A percentile compares a stretch with the other conserved stretches of the same genome.
Evolutionary conservation across 30 jellyfish, hydroid and myxozoan genomes (phyloP).

Genomic region (Sanderia malayensis): DNA sequence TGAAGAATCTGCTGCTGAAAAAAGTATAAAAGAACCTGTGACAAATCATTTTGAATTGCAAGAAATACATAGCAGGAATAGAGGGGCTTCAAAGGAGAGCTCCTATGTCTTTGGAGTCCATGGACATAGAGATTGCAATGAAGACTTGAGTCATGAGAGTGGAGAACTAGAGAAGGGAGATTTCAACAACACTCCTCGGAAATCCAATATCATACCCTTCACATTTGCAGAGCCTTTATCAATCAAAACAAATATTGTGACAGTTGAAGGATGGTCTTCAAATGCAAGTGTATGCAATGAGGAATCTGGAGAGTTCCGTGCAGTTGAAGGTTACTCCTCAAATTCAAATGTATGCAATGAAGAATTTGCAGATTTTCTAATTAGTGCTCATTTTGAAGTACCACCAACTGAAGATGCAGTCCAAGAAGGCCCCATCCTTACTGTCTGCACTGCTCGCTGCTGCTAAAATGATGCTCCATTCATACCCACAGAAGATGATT

Average conservation of each 20-base stretch:
- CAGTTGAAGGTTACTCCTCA: conserved; percentile 17
- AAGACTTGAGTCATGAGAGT: conserved; percentile 28
- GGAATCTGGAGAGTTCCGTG: conserved; percentile 15
- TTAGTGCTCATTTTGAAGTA: background rate
- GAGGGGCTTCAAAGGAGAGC: conserved; percentile 17
- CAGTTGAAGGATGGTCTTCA: conserved; percentile 14
- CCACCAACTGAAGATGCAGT: background rate
- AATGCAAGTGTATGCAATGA: conserved; percentile 12
- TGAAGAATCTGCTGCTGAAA: conserved; percentile 18
- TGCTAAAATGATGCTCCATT: background rate
- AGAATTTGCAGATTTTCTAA: conserved; percentile 20
- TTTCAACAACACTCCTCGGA: conserved; percentile 18
- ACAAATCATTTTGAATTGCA: conserved; percentile 11
- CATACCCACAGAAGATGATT: conserved; percentile 3
- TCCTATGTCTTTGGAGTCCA: conserved; percentile 2
- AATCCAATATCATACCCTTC: conserved; percentile 23
- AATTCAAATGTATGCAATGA: conserved; percentile 9
- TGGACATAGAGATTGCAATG: conserved; percentile 14
- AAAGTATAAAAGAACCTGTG: conserved; percentile 8
- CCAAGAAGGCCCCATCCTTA: background rate
- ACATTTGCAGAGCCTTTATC: conserved; percentile 12
- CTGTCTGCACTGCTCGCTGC: conserved; percentile 4
- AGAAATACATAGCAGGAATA: conserved; percentile 17
- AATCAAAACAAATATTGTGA: conserved; percentile 8
- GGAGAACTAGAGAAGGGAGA: conserved; percentile 10